Conservation (phyloP, 2,888 invertebrate species). For the Labia minor region DNA sequence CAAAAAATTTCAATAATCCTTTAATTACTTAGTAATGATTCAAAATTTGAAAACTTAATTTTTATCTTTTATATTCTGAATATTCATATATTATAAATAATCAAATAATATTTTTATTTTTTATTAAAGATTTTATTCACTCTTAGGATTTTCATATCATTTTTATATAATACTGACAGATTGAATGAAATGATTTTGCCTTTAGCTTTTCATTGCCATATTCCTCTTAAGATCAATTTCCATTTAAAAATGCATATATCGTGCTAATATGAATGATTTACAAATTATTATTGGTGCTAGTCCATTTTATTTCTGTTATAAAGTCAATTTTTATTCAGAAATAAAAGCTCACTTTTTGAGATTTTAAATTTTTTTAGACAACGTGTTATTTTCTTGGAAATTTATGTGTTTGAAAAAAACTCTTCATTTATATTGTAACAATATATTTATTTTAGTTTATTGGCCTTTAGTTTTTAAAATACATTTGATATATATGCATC, state of each 20-base stretch:
- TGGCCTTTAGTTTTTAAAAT: not conserved
- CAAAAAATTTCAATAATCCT: no score
- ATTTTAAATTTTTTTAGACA: not conserved
- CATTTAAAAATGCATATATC: not conserved
- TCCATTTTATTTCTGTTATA: slow-evolving; percentile 1
- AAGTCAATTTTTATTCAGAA: not conserved
- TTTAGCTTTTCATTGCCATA: not conserved
- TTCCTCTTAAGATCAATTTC: not conserved
- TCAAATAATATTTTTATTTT: no score
- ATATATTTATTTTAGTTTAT: not conserved
- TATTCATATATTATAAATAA: no score
- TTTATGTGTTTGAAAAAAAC: not conserved
- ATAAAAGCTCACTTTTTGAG: not conserved
- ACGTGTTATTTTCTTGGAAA: not conserved
- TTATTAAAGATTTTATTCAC: no score
- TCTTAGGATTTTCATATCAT: not conserved
- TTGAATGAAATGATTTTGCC: not conserved
- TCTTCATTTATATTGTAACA: not conserved
- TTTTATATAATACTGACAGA: not conserved
- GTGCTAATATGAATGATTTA: not conserved
- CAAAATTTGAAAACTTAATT: no score
- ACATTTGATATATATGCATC: not conserved
- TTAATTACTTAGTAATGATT: no score
- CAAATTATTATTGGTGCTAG: not conserved
- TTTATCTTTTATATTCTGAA: not conserved